These are phyloP conservation scores for Trichogramma pretiosum DNA, from an alignment of 1,140 invertebrate genomes.

Conservation along the genomic window DNA sequence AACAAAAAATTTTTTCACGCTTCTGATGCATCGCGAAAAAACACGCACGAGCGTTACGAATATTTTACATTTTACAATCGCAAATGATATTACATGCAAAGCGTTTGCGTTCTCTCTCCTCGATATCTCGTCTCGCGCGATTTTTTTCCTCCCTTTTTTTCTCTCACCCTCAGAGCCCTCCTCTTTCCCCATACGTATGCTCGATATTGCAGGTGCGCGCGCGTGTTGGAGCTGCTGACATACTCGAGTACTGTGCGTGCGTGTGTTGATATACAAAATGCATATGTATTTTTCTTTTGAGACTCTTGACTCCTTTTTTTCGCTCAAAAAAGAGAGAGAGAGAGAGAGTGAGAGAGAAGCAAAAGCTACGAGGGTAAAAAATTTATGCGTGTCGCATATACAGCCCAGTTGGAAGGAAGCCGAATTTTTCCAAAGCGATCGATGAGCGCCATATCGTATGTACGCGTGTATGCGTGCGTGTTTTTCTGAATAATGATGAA, in stretches of 20 bases:
- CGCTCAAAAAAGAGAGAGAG: no score
- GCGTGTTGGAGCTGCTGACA: neutral
- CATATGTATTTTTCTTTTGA: no score
- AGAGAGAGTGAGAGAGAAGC: no score
- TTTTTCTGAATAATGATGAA: no score
- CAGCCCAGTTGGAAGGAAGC: no score
- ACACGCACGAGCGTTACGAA: slow-evolving; percentile 11
- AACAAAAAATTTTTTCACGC: slow-evolving; percentile 18
- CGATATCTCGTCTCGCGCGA: neutral
- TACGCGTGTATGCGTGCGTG: no score
- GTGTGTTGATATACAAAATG: neutral
- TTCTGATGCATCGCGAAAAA: neutral
- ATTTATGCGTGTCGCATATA: no score
- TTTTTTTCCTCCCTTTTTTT: slow-evolving; percentile 14
- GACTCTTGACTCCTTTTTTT: no score
- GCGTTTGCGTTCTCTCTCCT: slow-evolving; percentile 13
- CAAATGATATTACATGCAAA: slow-evolving; percentile 42
- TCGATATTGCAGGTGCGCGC: neutral
- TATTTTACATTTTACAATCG: slow-evolving; percentile 42
- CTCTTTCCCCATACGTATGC: neutral
- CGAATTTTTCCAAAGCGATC: no score
- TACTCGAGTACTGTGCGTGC: neutral
- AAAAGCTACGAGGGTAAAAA: no score
- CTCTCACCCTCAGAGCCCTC: neutral
- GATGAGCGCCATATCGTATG: no score